These are phyloP conservation scores for Turritopsis rubra DNA, from an alignment of 30 jellyfish, hydroid and myxozoan species.

Conservation along the genomic window DNA sequence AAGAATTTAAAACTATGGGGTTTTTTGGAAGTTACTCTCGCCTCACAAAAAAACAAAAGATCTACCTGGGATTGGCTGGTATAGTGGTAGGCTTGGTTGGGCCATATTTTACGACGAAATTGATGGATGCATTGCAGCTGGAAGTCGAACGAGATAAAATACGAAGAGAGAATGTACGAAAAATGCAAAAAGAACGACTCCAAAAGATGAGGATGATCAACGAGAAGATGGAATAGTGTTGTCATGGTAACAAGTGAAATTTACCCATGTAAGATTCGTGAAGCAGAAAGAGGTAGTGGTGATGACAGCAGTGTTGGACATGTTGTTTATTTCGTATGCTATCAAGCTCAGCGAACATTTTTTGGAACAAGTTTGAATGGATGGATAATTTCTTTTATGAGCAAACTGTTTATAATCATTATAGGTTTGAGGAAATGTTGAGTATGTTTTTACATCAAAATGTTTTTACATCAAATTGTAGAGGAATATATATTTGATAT, in stretches of 20 bases:
- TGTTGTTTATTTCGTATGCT: too few species aligned
- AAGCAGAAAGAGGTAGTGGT: too few species aligned
- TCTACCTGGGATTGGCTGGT: conserved; percentile 8
- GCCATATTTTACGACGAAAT: neutral
- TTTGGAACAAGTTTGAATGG: too few species aligned
- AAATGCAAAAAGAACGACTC: neutral
- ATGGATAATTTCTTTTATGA: too few species aligned
- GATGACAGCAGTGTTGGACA: too few species aligned
- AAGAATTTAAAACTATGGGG: conserved; percentile 4
- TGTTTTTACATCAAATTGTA: too few species aligned
- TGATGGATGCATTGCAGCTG: neutral
- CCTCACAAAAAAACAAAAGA: conserved; percentile 15
- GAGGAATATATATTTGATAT: too few species aligned
- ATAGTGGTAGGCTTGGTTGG: conserved; percentile 20
- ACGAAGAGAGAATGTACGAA: neutral
- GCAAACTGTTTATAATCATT: too few species aligned
- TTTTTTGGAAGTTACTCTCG: conserved; percentile 30
- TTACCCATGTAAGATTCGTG: neutral
- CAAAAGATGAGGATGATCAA: neutral
- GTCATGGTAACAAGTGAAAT: neutral
- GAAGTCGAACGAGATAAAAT: neutral
- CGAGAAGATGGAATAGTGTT: neutral
- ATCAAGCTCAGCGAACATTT: too few species aligned
- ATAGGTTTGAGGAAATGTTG: too few species aligned
- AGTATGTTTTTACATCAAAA: too few species aligned